Base-by-base conservation (phyloP, 2,888 invertebrate species). In the Dicyrtoma fusca region DNA sequence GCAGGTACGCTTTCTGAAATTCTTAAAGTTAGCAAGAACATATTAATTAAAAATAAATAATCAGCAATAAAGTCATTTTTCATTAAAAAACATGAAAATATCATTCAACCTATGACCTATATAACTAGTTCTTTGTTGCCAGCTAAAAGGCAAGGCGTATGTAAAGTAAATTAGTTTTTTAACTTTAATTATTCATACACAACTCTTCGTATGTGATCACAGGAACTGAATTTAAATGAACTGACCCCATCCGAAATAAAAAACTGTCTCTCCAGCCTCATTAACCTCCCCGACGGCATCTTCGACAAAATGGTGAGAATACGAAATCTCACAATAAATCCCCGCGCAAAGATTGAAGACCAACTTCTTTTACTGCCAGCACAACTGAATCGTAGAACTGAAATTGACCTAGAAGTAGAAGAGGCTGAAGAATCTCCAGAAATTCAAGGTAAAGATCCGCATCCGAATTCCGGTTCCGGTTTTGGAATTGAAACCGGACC, bases 181-280 rank as follows among this genome's bases (percentile, higher is more conserved):
- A n/a, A n/a, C n/a, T n/a, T n/a, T n/a, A n/a, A n/a, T n/a, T n/a
- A n/a, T n/a, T n/a, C n/a, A n/a, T n/a, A n/a, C n/a, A n/a, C n/a
- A n/a, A n/a, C n/a, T n/a, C n/a, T n/a, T n/a, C n/a, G n/a, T n/a
- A n/a, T n/a, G n/a, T n/a, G n/a, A n/a, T 49, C 3, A 3, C 4
- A 66, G 66, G 66, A 51, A 26, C 19, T 66, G 34, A 2, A 17
- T 26, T 34, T 66, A 10, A 3, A 14, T 13, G 66, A 66, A n/a
- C 25, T 66, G 17, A 49, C 53, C 14, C 11, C 17, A n/a, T 25
- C 51, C 3, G 66, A 66, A 55, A 66, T 66, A 8, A 17, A 13
- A 6, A 66, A 66, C 14, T 53, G 66, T 42, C 21, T 66, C 1
- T 49, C 49, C 3, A 23, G 42, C n/a, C 53, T 66, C n/a, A 26